These are phyloP conservation scores for Nowickia ferox DNA, from an alignment of 2,888 invertebrate genomes.

Conservation along the genomic window DNA sequence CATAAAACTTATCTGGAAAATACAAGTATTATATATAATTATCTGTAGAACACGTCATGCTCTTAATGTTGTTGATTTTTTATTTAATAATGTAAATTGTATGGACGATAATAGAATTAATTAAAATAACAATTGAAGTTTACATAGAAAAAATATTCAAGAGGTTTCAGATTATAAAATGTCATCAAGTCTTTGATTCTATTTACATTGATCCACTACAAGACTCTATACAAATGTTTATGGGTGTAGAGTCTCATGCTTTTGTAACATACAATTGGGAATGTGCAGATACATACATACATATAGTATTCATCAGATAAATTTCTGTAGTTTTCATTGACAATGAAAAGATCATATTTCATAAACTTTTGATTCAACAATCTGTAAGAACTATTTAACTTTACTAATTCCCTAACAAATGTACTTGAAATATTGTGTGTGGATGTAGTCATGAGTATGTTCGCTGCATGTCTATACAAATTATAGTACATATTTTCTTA, in stretches of 20 bases:
- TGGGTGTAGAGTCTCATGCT: neutral
- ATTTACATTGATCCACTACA: neutral
- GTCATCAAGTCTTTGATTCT: conserved; percentile 29
- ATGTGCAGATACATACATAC: neutral
- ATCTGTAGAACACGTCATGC: neutral
- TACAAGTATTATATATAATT: no score
- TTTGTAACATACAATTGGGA: neutral
- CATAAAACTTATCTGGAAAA: no score
- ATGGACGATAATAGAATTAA: conserved; percentile 17
- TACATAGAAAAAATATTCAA: conserved; percentile 19
- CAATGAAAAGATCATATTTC: conserved; percentile 52
- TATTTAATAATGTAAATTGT: neutral
- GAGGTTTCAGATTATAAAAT: conserved; percentile 36
- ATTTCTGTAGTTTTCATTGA: conserved; percentile 36
- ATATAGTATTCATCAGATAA: neutral
- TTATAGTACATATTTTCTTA: conserved; percentile 17
- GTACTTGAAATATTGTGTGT: neutral
- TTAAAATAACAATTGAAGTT: conserved; percentile 31
- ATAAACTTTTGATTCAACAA: conserved; percentile 36
- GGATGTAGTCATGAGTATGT: neutral
- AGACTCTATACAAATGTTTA: neutral
- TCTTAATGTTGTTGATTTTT: neutral
- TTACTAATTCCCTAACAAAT: conserved; percentile 49
- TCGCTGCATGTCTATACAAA: neutral
- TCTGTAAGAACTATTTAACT: conserved; percentile 35